A percentile compares a stretch with the other conserved stretches of the same genome.
Evolutionary conservation across 2,797 vertebrate genomes (phyloP).

Genomic region (Pseudopleuronectes americanus): DNA sequence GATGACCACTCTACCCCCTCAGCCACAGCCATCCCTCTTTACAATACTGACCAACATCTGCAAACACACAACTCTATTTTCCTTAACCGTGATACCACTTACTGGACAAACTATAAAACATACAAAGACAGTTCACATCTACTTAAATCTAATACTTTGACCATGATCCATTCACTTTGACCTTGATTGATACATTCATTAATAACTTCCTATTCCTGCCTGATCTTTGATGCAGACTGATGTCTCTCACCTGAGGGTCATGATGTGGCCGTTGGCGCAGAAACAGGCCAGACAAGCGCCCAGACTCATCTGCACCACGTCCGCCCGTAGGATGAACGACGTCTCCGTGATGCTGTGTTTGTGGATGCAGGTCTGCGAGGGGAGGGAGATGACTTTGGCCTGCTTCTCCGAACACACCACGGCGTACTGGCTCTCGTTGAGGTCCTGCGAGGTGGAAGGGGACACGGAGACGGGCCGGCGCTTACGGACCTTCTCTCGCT

Average conservation of each 20-base stretch:
- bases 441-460: conserved; percentile 95
- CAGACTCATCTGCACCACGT: conserved; percentile 92
- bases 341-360: conserved; percentile 99
- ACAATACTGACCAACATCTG: no score
- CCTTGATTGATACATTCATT: conserved; percentile 31
- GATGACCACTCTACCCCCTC: no score
- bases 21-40: no score
- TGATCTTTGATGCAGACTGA: neutral
- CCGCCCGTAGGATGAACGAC: conserved; percentile 95
- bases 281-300: conserved; percentile 95
- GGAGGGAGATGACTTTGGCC: conserved; percentile 96
- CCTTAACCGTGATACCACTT: no score
- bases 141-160: neutral
- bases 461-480: conserved; percentile 92
- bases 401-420: conserved; percentile 99
- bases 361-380: conserved; percentile 94
- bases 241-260: conserved; percentile 94
- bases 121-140: neutral
- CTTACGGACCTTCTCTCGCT: conserved; percentile 89
- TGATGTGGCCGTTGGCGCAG: conserved; percentile 99
- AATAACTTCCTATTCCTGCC: conserved; percentile 6
- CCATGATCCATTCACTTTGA: conserved; percentile 13
- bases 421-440: conserved; percentile 94
- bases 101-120: no score
- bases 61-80: no score